These are phyloP conservation scores for Smutsia gigantea DNA, from an alignment of 2,797 vertebrate genomes.

Conservation along the genomic window DNA sequence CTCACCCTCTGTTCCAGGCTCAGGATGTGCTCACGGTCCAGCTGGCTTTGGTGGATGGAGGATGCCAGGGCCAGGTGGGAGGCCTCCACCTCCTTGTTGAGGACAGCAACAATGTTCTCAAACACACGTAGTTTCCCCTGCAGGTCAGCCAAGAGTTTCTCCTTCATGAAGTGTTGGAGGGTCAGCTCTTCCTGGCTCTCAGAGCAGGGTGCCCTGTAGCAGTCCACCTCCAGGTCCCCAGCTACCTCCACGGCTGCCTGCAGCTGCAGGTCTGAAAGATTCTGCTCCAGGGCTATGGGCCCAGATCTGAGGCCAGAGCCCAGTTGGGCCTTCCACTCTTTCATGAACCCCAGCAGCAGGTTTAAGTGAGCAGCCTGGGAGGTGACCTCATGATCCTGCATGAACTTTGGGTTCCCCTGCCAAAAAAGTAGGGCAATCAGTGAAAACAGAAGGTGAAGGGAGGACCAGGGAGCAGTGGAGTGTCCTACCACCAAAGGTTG, in stretches of 20 bases:
- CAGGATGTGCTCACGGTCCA: slow-evolving; percentile 86
- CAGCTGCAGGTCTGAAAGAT: slow-evolving; percentile 78
- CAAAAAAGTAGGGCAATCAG: not conserved
- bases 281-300: slow-evolving; percentile 55
- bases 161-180: slow-evolving; percentile 79
- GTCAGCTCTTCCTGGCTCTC: slow-evolving; percentile 68
- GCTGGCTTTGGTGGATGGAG: slow-evolving; percentile 86
- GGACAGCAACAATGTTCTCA: slow-evolving; percentile 91
- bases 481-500: not conserved
- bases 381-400: slow-evolving; percentile 87
- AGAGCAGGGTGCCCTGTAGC: slow-evolving; percentile 58
- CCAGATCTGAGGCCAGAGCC: slow-evolving; percentile 36
- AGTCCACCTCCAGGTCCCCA: slow-evolving; percentile 80
- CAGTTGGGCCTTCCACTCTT: slow-evolving; percentile 79
- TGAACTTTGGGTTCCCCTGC: slow-evolving; percentile 87
- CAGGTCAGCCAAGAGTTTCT: slow-evolving; percentile 87
- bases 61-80: slow-evolving; percentile 85
- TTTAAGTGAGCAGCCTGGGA: slow-evolving; percentile 85
- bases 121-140: slow-evolving; percentile 89
- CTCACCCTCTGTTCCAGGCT: slow-evolving; percentile 89
- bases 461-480: not conserved
- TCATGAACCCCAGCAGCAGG: slow-evolving; percentile 86
- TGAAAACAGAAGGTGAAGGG: not conserved
- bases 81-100: slow-evolving; percentile 91
- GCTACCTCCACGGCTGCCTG: slow-evolving; percentile 71